Conservation (phyloP, 2,888 invertebrate species). For the Mythimna albipuncta region DNA sequence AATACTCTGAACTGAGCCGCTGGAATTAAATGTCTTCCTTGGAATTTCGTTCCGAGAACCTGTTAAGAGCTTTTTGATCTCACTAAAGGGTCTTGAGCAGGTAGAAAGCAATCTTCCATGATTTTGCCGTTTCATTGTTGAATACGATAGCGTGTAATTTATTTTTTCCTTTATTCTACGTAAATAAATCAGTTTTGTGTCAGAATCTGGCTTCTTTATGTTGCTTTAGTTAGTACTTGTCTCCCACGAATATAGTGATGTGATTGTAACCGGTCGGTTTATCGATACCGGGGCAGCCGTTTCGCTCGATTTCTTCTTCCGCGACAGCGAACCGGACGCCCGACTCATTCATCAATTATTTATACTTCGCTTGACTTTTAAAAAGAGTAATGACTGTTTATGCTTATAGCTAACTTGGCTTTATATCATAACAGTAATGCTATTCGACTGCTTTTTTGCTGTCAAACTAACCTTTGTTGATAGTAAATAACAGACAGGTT, state of each 20-base stretch:
- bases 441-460: slow-evolving; percentile 56
- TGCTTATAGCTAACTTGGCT: slow-evolving; percentile 60
- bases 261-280: slow-evolving; percentile 75
- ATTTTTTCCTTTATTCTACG: slow-evolving; percentile 73
- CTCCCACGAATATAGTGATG: slow-evolving; percentile 79
- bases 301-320: slow-evolving; percentile 83
- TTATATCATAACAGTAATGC: slow-evolving; percentile 75
- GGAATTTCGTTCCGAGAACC: slow-evolving; percentile 72
- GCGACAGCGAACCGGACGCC: slow-evolving; percentile 73
- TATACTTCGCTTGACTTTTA: slow-evolving; percentile 78
- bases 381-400: slow-evolving; percentile 69
- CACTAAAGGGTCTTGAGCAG: slow-evolving; percentile 73
- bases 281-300: slow-evolving; percentile 76
- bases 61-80: slow-evolving; percentile 71
- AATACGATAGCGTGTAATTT: slow-evolving; percentile 73
- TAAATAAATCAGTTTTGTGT: slow-evolving; percentile 71
- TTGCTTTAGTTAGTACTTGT: slow-evolving; percentile 72
- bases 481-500: slow-evolving; percentile 10
- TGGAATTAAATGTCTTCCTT: slow-evolving; percentile 61
- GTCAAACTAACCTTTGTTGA: slow-evolving; percentile 24
- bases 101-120: slow-evolving; percentile 72
- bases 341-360: slow-evolving; percentile 82
- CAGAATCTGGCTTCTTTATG: slow-evolving; percentile 53
- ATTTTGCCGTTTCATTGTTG: slow-evolving; percentile 76
- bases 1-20: slow-evolving; percentile 70